phyloP scores from a whole-genome alignment of 1,140 invertebrate genomes.

The Caerostris darwini region DNA sequence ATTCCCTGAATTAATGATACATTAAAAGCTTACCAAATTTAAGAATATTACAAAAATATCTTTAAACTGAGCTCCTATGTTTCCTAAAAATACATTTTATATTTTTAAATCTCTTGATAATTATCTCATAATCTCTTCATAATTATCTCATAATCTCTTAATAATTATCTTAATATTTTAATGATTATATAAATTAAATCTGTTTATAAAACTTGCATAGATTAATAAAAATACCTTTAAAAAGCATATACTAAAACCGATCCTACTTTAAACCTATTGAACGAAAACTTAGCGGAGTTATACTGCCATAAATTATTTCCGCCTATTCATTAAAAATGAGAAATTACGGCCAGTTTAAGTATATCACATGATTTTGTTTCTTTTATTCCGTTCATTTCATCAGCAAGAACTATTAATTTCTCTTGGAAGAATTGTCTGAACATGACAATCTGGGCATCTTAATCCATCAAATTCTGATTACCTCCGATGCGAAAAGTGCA shows the following conservation, averaged over 20 bases:
- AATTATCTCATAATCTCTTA: too few species aligned
- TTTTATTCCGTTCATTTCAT: not conserved
- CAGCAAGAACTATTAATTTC: constrained; percentile 31
- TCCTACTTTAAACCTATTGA: not conserved
- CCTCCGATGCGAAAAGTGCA: not conserved
- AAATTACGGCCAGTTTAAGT: not conserved
- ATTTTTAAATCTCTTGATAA: too few species aligned
- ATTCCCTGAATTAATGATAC: too few species aligned
- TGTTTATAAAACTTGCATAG: not conserved
- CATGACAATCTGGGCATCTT: constrained; percentile 38
- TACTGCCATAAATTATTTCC: constrained; percentile 13
- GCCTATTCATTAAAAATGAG: constrained; percentile 32
- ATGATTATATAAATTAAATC: not conserved
- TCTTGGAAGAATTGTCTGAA: constrained; percentile 21
- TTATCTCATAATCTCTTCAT: too few species aligned
- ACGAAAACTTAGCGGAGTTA: not conserved
- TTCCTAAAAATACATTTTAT: too few species aligned
- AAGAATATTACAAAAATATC: too few species aligned
- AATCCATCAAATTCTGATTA: constrained; percentile 17
- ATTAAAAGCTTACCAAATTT: too few species aligned
- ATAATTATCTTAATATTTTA: too few species aligned
- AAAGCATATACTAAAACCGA: not conserved
- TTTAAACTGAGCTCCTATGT: too few species aligned
- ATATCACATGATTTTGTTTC: not conserved
- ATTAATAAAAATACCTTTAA: not conserved